phyloP scores from a whole-genome alignment of 2,888 invertebrate genomes.

The Diplolepis rosae region DNA sequence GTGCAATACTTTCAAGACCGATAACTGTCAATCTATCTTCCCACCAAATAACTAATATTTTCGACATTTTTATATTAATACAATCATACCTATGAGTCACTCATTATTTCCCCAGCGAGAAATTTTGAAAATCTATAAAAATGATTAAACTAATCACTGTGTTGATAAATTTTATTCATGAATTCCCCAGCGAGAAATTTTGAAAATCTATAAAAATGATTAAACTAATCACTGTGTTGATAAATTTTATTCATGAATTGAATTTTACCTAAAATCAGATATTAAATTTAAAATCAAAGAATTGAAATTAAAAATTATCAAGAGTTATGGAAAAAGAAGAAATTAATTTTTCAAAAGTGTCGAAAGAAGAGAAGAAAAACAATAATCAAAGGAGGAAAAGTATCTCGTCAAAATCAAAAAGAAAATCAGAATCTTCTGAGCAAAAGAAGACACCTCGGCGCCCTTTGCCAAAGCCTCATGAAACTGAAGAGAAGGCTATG shows the following conservation, averaged over 20 bases:
- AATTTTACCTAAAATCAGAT: background rate
- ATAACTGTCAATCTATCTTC: background rate
- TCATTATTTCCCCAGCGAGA: background rate
- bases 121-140: background rate
- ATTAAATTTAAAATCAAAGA: background rate
- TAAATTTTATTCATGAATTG: background rate
- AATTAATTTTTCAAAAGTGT: background rate
- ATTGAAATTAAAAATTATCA: background rate
- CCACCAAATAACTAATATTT: background rate
- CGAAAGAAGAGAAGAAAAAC: background rate
- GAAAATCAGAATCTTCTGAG: background rate
- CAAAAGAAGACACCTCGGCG: constrained; percentile 39
- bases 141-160: background rate
- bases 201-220: background rate
- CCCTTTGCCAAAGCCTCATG: constrained; percentile 50
- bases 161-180: background rate
- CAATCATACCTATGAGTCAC: background rate
- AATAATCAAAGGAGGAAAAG: background rate
- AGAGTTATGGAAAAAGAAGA: background rate
- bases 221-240: background rate
- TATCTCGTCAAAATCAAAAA: background rate
- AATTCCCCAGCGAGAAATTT: background rate
- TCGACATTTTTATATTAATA: background rate
- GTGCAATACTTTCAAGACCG: background rate
- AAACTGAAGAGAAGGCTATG: constrained; percentile 61